These are phyloP conservation scores for Indicator maculatus DNA, from an alignment of 2,113 vertebrate species.

Conservation along the genomic window DNA sequence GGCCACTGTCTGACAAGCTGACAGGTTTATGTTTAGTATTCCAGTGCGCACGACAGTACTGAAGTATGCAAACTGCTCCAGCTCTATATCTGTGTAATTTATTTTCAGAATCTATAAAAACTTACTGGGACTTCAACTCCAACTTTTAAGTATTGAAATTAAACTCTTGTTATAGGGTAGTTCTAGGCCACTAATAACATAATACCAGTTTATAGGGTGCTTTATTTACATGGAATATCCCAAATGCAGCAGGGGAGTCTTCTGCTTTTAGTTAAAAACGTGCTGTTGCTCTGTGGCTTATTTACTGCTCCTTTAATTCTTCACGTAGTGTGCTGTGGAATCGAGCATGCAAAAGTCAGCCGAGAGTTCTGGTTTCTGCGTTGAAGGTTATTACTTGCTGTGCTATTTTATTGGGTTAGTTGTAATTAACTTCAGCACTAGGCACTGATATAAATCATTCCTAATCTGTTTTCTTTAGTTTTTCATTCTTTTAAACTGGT, in stretches of 20 bases:
- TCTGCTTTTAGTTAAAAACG: slow-evolving; percentile 80
- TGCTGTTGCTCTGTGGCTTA: slow-evolving; percentile 77
- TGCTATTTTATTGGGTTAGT: slow-evolving; percentile 85
- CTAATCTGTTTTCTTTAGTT: slow-evolving; percentile 81
- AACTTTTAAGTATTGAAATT: slow-evolving; percentile 60
- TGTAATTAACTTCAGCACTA: slow-evolving; percentile 86
- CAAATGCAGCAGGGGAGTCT: slow-evolving; percentile 73
- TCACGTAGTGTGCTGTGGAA: slow-evolving; percentile 77
- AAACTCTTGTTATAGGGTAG: slow-evolving; percentile 63
- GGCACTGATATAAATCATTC: slow-evolving; percentile 81
- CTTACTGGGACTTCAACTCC: slow-evolving; percentile 16
- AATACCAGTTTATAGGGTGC: slow-evolving; percentile 63
- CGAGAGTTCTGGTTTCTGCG: slow-evolving; percentile 77
- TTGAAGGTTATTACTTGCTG: slow-evolving; percentile 78
- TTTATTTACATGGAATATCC: slow-evolving; percentile 55
- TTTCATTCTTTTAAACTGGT: slow-evolving; percentile 77
- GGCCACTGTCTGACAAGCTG: neutral
- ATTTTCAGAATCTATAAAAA: slow-evolving; percentile 24
- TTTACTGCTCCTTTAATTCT: slow-evolving; percentile 82
- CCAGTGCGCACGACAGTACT: neutral
- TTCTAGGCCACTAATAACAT: slow-evolving; percentile 49
- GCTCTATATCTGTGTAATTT: neutral
- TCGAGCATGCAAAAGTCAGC: slow-evolving; percentile 74
- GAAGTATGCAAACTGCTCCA: neutral
- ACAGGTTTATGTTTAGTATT: neutral